These are phyloP conservation scores for Typhlichthys subterraneus DNA, from an alignment of 2,797 vertebrate species.

Conservation along the genomic window DNA sequence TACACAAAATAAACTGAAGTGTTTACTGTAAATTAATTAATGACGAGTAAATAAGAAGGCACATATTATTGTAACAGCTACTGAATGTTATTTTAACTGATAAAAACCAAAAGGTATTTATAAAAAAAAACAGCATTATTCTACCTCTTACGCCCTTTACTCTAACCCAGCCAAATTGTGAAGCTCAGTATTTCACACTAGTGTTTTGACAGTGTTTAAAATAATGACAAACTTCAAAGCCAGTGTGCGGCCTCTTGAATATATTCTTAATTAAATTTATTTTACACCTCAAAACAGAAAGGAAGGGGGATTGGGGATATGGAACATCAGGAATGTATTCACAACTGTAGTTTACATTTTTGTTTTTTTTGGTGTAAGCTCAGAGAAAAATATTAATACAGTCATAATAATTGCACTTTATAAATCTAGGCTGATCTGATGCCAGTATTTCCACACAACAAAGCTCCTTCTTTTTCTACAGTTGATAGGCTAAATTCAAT, in stretches of 20 bases:
- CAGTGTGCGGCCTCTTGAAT: conserved; percentile 68
- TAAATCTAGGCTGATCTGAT: conserved; percentile 81
- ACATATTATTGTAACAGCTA: no score
- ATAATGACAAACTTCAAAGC: conserved; percentile 75
- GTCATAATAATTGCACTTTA: conserved; percentile 87
- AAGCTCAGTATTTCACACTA: conserved; percentile 28
- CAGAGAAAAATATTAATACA: conserved; percentile 84
- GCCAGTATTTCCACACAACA: conserved; percentile 77
- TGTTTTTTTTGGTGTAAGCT: conserved; percentile 80
- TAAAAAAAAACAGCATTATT: background rate
- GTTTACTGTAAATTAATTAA: no score
- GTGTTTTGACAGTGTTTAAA: conserved; percentile 44
- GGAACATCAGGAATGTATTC: conserved; percentile 84
- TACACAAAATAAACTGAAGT: no score
- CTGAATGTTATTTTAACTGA: no score
- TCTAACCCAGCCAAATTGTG: conserved; percentile 21
- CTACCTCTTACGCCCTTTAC: conserved; percentile 14
- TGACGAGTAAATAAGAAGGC: no score
- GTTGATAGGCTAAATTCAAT: conserved; percentile 77
- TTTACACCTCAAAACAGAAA: conserved; percentile 82
- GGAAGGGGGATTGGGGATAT: conserved; percentile 71
- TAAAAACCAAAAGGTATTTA: background rate
- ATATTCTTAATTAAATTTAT: conserved; percentile 85
- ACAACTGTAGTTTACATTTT: conserved; percentile 82
- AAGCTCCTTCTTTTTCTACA: conserved; percentile 61